phyloP scores from a whole-genome alignment of 2,888 invertebrate genomes.

The Mythimna albipuncta region DNA sequence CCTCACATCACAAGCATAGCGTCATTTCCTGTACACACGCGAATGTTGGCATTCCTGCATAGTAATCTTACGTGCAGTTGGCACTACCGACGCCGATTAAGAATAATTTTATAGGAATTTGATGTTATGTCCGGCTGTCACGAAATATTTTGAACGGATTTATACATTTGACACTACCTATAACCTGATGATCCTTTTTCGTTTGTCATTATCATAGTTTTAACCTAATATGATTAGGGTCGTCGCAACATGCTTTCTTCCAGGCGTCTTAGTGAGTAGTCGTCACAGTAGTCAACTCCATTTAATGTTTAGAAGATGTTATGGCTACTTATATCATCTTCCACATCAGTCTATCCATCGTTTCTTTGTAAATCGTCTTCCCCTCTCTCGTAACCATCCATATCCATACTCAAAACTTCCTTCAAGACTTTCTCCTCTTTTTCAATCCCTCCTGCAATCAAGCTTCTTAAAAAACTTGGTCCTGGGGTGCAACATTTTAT shows the following conservation, averaged over 20 bases:
- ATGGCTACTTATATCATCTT: too few species aligned
- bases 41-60: constrained; percentile 64
- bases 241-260: too few species aligned
- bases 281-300: too few species aligned
- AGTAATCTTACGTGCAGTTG: constrained; percentile 51
- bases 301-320: too few species aligned
- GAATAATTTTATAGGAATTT: constrained; percentile 25
- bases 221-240: too few species aligned
- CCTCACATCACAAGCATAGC: constrained; percentile 54
- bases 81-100: constrained; percentile 16
- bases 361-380: neutral
- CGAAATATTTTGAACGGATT: neutral
- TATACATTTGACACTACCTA: neutral
- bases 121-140: constrained; percentile 10
- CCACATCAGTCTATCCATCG: neutral
- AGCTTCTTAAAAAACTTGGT: neutral
- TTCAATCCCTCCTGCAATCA: too few species aligned
- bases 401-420: neutral
- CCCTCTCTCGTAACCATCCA: neutral
- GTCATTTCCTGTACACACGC: constrained; percentile 63
- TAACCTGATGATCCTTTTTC: neutral
- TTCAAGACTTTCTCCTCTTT: neutral
- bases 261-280: too few species aligned
- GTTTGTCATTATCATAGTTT: neutral
- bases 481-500: neutral